Evolutionary conservation across 2,797 vertebrate species (phyloP).

Genomic region (Leuciscus waleckii): DNA sequence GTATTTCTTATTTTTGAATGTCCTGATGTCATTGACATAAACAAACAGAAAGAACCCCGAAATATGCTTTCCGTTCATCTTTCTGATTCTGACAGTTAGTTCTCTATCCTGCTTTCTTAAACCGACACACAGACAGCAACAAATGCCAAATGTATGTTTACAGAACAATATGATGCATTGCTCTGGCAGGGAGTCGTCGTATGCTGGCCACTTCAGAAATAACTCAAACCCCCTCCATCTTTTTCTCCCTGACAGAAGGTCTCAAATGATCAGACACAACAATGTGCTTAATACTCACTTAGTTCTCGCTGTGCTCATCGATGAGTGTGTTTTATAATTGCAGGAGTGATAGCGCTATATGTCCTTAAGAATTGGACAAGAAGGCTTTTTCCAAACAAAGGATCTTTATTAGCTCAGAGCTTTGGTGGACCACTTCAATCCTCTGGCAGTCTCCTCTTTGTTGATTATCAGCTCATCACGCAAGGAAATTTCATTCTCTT

Average conservation of each 20-base stretch:
- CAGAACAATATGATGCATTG: slow-evolving; percentile 67
- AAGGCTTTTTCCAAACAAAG: slow-evolving; percentile 42
- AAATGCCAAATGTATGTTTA: slow-evolving; percentile 70
- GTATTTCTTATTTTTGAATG: not conserved
- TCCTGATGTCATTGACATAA: not conserved
- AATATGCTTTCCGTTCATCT: not conserved
- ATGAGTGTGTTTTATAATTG: slow-evolving; percentile 45
- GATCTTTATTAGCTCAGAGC: slow-evolving; percentile 38
- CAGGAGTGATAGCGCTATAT: slow-evolving; percentile 14
- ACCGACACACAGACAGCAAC: slow-evolving; percentile 39
- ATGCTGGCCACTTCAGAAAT: slow-evolving; percentile 62
- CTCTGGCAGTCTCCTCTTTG: slow-evolving; percentile 18
- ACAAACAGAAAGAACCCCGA: not conserved
- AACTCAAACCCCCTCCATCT: not conserved
- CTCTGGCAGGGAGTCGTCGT: slow-evolving; percentile 62
- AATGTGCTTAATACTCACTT: slow-evolving; percentile 53
- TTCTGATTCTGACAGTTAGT: slow-evolving; percentile 3
- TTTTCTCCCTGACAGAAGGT: slow-evolving; percentile 41
- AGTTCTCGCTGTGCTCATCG: slow-evolving; percentile 23
- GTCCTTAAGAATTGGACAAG: slow-evolving; percentile 27
- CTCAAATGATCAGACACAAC: slow-evolving; percentile 59
- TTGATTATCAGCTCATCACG: slow-evolving; percentile 40
- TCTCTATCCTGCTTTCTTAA: not conserved
- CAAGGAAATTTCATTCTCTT: slow-evolving; percentile 15
- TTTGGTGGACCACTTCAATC: slow-evolving; percentile 27